Conservation (phyloP, 1,140 invertebrate genomes). For the Microplitis demolitor region DNA sequence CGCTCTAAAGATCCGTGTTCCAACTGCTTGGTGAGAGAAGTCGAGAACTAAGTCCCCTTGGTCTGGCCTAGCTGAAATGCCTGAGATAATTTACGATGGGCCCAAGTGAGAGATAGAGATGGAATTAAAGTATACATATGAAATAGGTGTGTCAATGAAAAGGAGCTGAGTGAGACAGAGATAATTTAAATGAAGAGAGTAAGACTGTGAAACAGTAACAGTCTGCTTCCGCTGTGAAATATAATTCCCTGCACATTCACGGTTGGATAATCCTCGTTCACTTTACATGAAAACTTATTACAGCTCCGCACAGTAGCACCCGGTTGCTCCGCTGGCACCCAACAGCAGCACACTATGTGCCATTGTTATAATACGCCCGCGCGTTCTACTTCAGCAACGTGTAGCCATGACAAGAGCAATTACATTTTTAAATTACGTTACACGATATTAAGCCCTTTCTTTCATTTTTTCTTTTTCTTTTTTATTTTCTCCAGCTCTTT, state of each 20-base stretch:
- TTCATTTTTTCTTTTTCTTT: constrained; percentile 38
- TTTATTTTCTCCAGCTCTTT: constrained; percentile 8
- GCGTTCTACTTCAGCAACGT: constrained; percentile 26
- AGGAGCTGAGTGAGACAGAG: not conserved
- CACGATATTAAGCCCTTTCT: constrained; percentile 60
- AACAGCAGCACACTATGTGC: constrained; percentile 37
- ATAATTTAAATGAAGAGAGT: not conserved
- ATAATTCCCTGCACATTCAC: constrained; percentile 62
- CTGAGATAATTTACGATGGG: constrained; percentile 55
- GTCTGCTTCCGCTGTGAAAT: constrained; percentile 61
- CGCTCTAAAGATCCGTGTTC: too few species aligned
- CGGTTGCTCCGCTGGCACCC: constrained; percentile 31
- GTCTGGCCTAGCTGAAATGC: constrained; percentile 32
- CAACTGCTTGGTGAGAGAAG: not conserved
- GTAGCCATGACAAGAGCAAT: constrained; percentile 58
- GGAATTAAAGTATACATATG: not conserved
- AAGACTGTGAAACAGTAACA: constrained; percentile 53
- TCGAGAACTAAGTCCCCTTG: constrained; percentile 41
- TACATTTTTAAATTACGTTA: constrained; percentile 63
- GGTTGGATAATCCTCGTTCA: constrained; percentile 61
- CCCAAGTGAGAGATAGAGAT: constrained; percentile 15
- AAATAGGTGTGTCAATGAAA: not conserved
- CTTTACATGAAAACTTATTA: constrained; percentile 62
- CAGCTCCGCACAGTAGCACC: constrained; percentile 46
- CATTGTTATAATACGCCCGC: constrained; percentile 1